Evolutionary conservation across 2,888 invertebrate genomes (phyloP), one percentile per base, ranked within the genome.

Genomic region (Mallateleia sp.): DNA sequence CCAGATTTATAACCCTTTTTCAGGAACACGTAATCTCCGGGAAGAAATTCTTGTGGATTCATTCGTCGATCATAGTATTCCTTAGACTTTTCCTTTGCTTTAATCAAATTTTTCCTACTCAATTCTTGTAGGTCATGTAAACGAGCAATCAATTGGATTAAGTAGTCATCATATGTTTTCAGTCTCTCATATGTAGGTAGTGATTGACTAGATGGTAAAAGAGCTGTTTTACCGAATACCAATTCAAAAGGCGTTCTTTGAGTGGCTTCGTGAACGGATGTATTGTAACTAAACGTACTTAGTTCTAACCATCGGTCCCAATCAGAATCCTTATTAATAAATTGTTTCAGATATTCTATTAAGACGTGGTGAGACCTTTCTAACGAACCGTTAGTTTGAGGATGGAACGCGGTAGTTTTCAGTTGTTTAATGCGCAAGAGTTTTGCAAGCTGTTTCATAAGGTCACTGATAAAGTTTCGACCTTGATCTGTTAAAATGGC

Each of bases 391-490:
- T n/a, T n/a, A n/a, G n/a, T n/a, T n/a, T n/a, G n/a, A n/a, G n/a
- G 38, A 38, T 79, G 85, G 54, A 88, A 90, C 1, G 89, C 88
- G 3, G 88, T 89, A 0, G 88, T 89, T 52, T 71, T 64, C 0
- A 88, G n/a, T 60, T 83, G 67, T 32, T 85, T 85, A 14, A 91
- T 89, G 25, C 54, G 75, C 14, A 89, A 91, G 1, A 77, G 18
- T 78, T 87, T 87, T 0, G 81, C 80, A 0, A 91, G 28, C 62
- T 69, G 18, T 47, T 78, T 56, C 52, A 91, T 80, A 3, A 91
- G 22, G 0, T 62, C 32, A 9, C 89, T 88, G 0, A 85, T 9
- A 22, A 91, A 91, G 47, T 90, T 88, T n/a, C 81, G 52, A 89
- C n/a, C n/a, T n/a, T n/a, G n/a, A n/a, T n/a, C n/a, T n/a, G n/a